Conservation (phyloP, 1,140 invertebrate species). For the Bombyx mandarina region DNA sequence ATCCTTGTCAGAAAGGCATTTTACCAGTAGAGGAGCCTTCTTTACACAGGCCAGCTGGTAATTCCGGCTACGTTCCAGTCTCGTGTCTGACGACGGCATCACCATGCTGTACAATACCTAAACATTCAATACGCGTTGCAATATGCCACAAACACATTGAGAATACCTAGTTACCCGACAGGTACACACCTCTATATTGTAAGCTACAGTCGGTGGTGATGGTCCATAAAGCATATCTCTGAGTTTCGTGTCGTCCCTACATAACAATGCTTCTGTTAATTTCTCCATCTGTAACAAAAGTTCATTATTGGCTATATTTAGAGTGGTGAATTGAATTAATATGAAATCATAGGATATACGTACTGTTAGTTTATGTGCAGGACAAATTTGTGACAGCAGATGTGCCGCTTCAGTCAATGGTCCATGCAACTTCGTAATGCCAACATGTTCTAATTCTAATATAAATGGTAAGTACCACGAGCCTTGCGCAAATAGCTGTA, state of each 20-base stretch:
- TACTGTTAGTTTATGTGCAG: constrained; percentile 80
- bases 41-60: constrained; percentile 92
- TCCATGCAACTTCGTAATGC: constrained; percentile 84
- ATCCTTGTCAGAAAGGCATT: constrained; percentile 56
- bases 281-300: constrained; percentile 51
- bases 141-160: not conserved
- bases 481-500: constrained; percentile 78
- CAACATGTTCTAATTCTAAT: constrained; percentile 91
- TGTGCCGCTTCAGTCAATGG: constrained; percentile 89
- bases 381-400: constrained; percentile 89
- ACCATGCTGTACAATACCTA: constrained; percentile 92
- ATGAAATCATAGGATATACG: constrained; percentile 9
- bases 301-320: constrained; percentile 4
- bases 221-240: constrained; percentile 65
- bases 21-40: constrained; percentile 71
- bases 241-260: constrained; percentile 55
- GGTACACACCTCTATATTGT: constrained; percentile 58
- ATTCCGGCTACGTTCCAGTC: constrained; percentile 86
- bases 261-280: constrained; percentile 61
- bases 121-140: constrained; percentile 19
- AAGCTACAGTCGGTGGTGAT: constrained; percentile 63
- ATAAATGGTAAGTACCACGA: constrained; percentile 89
- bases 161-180: not conserved
- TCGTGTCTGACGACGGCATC: constrained; percentile 90
- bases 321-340: constrained; percentile 4